Evolutionary conservation across 1,140 invertebrate species (phyloP).

Genomic region (Tenebrio molitor): DNA sequence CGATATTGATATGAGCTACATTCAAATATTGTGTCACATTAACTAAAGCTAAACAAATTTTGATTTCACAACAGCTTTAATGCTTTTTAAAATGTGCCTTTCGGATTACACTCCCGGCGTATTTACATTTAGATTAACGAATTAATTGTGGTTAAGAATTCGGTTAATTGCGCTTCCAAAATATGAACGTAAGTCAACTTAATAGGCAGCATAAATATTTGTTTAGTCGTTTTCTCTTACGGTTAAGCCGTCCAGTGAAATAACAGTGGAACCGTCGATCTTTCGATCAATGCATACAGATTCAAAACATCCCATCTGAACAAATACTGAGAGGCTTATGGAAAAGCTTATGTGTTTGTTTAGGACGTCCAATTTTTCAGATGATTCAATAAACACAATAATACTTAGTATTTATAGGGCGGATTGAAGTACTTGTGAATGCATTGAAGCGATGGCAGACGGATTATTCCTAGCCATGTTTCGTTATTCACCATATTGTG

Average conservation of each 20-base stretch:
- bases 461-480: conserved; percentile 51
- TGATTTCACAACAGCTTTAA: neutral
- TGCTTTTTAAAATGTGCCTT: too few relatives aligned
- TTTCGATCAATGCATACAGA: conserved; percentile 38
- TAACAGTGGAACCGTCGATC: conserved; percentile 38
- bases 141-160: conserved; percentile 1
- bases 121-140: too few relatives aligned
- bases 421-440: conserved; percentile 57
- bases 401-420: conserved; percentile 55
- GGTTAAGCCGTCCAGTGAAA: conserved; percentile 35
- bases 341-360: conserved; percentile 55
- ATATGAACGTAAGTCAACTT: conserved; percentile 17
- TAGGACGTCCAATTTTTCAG: conserved; percentile 58
- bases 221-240: conserved; percentile 41
- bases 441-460: conserved; percentile 48
- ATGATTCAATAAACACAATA: conserved; percentile 57
- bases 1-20: conserved; percentile 11
- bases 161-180: conserved; percentile 6
- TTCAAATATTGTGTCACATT: conserved; percentile 37
- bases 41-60: conserved; percentile 7
- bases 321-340: conserved; percentile 51
- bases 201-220: conserved; percentile 43
- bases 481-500: conserved; percentile 17
- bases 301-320: conserved; percentile 51
- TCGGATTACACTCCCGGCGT: too few relatives aligned